phyloP scores from a whole-genome alignment of 2,113 vertebrate genomes.

The Cinclus mexicanus region DNA sequence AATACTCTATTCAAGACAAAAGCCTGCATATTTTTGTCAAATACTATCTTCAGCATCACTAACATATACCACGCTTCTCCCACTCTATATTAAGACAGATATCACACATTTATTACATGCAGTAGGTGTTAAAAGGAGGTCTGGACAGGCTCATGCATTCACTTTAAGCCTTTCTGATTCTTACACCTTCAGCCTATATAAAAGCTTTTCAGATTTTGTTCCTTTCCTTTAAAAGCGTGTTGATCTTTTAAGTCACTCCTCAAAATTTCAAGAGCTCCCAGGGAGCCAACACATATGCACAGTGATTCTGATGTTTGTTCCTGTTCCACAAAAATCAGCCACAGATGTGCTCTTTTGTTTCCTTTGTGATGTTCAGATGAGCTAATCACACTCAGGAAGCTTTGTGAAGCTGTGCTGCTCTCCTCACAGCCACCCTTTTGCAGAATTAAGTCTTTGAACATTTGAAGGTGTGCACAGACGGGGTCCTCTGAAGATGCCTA shows the following conservation, averaged over 20 bases:
- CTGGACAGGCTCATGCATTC: neutral
- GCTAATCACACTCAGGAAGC: neutral
- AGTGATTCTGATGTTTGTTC: neutral
- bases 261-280: neutral
- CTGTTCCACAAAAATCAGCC: neutral
- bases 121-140: neutral
- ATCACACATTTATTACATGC: neutral
- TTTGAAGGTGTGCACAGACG: neutral
- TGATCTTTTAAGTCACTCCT: neutral
- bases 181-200: neutral
- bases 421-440: neutral
- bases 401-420: neutral
- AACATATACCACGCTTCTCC: neutral
- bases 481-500: neutral
- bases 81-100: neutral
- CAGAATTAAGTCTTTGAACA: neutral
- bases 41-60: neutral
- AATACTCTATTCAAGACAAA: neutral
- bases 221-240: neutral
- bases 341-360: neutral
- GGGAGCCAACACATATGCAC: neutral
- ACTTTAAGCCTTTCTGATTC: neutral
- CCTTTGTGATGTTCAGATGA: neutral
- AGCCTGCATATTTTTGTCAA: neutral
- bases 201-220: constrained; percentile 23